Conservation (phyloP, 2,797 vertebrate species). For the Discoglossus pictus region DNA sequence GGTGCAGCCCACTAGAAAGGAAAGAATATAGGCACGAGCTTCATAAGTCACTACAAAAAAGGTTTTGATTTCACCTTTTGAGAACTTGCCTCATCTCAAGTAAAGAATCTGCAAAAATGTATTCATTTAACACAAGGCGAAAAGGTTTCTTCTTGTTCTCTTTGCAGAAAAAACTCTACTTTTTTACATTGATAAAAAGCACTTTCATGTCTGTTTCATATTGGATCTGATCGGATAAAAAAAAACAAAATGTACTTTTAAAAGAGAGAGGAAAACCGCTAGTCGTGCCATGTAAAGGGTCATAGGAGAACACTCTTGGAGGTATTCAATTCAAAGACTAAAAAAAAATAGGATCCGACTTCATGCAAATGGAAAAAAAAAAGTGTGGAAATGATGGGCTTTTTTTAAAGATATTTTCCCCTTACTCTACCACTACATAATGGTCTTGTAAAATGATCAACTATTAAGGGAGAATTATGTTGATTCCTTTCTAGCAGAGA, state of each 20-base stretch:
- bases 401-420: neutral
- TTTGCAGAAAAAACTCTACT: constrained; percentile 10
- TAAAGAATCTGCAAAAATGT: constrained; percentile 36
- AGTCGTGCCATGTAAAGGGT: constrained; percentile 8
- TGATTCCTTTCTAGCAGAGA: constrained; percentile 10
- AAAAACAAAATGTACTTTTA: constrained; percentile 1
- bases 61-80: constrained; percentile 38
- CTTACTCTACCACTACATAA: neutral
- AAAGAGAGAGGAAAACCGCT: constrained; percentile 1
- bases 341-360: constrained; percentile 15
- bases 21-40: too few species aligned
- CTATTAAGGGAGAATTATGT: constrained; percentile 21
- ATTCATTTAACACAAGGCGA: constrained; percentile 39
- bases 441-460: neutral
- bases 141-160: constrained; percentile 18
- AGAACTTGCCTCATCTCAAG: constrained; percentile 27
- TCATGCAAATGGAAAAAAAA: constrained; percentile 15
- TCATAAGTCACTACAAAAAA: constrained; percentile 30
- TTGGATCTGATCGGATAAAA: neutral
- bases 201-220: constrained; percentile 36
- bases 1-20: too few species aligned
- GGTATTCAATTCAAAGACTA: constrained; percentile 1
- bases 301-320: neutral
- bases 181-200: constrained; percentile 36
- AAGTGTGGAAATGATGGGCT: neutral